Conservation (phyloP, 2,797 vertebrate species). For the Cyclopterus lumpus region DNA sequence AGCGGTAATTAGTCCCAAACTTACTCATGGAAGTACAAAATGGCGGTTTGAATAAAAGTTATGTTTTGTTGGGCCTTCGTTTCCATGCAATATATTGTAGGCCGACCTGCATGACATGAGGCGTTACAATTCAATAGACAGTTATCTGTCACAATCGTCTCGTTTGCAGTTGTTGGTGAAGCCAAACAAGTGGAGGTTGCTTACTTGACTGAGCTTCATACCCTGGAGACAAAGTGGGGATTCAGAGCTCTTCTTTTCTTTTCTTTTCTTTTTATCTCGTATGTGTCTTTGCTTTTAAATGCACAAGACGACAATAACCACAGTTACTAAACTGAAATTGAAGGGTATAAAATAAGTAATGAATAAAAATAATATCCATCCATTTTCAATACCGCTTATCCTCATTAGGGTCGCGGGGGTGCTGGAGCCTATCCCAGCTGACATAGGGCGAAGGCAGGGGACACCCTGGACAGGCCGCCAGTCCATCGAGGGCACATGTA, state of each 20-base stretch:
- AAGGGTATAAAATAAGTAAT: neutral
- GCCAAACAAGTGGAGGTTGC: conserved; percentile 59
- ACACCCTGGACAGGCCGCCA: no score
- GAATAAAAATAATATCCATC: no score
- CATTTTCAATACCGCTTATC: no score
- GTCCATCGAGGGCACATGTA: no score
- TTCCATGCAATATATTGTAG: neutral
- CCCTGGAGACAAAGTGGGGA: conserved; percentile 67
- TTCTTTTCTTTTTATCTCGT: conserved; percentile 7
- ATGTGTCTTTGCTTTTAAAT: conserved; percentile 4
- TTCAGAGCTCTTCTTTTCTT: conserved; percentile 41
- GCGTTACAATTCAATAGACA: conserved; percentile 21
- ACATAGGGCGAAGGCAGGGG: no score
- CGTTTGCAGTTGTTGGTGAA: conserved; percentile 53
- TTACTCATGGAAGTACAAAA: conserved; percentile 32
- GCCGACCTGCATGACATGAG: neutral
- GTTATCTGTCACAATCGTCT: conserved; percentile 57
- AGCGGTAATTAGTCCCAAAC: conserved; percentile 58
- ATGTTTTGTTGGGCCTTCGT: conserved; percentile 7
- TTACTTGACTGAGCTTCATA: conserved; percentile 62
- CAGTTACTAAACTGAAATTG: neutral
- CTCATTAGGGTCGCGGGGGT: no score
- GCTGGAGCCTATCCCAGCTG: no score
- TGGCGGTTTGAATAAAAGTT: conserved; percentile 3
- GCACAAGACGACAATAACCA: neutral